Conservation (phyloP, 2,888 invertebrate species). For the Rotaria socialis region DNA sequence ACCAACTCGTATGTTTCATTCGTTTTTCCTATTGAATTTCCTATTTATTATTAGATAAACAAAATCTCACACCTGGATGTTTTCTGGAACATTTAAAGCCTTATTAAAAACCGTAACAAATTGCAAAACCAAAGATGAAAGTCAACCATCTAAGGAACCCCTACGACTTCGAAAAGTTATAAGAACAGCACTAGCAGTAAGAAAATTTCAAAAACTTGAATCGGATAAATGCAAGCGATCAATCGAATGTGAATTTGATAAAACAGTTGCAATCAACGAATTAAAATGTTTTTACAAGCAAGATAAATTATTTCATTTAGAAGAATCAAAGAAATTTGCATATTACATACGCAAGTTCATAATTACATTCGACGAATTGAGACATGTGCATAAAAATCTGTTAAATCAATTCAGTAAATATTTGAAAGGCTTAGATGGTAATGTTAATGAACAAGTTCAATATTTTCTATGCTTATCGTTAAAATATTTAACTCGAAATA, state of each 20-base stretch:
- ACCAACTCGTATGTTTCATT: too few species aligned
- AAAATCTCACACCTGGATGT: neutral
- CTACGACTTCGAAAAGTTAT: constrained; percentile 9
- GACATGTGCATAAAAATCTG: neutral
- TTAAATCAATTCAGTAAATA: neutral
- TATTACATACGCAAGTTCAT: constrained; percentile 23
- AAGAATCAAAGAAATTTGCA: neutral
- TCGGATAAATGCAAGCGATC: neutral
- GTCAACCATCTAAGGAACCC: neutral
- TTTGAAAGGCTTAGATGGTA: neutral
- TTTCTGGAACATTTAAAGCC: neutral
- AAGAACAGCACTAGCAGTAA: neutral
- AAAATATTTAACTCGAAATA: constrained; percentile 29
- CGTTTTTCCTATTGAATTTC: too few species aligned
- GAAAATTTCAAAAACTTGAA: constrained; percentile 19
- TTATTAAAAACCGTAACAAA: neutral
- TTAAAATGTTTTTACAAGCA: neutral
- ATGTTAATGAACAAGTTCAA: constrained; percentile 6
- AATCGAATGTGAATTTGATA: constrained; percentile 20
- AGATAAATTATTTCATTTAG: constrained; percentile 14
- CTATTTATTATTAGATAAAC: neutral
- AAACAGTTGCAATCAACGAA: constrained; percentile 15
- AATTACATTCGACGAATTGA: constrained; percentile 19
- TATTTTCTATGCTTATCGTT: neutral
- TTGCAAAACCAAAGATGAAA: neutral